phyloP scores from a whole-genome alignment of 2,888 invertebrate genomes.

The Coremacera marginata region DNA sequence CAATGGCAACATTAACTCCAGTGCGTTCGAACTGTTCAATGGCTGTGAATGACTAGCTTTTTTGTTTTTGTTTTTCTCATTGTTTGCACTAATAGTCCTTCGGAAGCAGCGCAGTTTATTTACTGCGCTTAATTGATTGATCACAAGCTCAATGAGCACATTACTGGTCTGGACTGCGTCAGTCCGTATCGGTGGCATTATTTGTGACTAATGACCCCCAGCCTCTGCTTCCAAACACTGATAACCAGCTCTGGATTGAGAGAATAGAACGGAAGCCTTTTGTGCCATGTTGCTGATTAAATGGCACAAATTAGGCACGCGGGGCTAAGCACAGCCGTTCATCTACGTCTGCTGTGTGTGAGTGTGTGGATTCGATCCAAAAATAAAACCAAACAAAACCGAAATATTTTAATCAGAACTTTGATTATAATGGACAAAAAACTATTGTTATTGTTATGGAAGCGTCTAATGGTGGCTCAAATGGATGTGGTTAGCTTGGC shows the following conservation, averaged over 20 bases:
- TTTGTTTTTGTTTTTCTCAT: not conserved
- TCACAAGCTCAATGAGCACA: slow-evolving; percentile 21
- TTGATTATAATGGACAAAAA: slow-evolving; percentile 28
- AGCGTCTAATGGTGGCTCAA: slow-evolving; percentile 9
- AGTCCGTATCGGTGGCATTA: not conserved
- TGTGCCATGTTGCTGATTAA: not conserved
- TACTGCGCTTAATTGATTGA: slow-evolving; percentile 34
- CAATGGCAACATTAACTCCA: not conserved
- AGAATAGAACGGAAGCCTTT: slow-evolving; percentile 2
- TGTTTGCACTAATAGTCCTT: slow-evolving; percentile 27
- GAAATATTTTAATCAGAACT: slow-evolving; percentile 28
- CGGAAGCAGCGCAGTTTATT: slow-evolving; percentile 14
- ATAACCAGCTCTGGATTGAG: not conserved
- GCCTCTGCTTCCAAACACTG: not conserved
- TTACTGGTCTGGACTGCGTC: not conserved
- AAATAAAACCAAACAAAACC: too few species aligned
- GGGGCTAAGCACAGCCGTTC: not conserved
- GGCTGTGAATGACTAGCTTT: not conserved
- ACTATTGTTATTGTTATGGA: slow-evolving; percentile 29
- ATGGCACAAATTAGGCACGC: not conserved
- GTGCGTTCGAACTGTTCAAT: not conserved
- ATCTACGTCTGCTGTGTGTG: too few species aligned
- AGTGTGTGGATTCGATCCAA: not conserved
- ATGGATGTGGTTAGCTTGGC: slow-evolving; percentile 5
- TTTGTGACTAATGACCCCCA: slow-evolving; percentile 11